These are phyloP conservation scores for Parus major DNA, from an alignment of 2,113 vertebrate species.

Conservation along the genomic window DNA sequence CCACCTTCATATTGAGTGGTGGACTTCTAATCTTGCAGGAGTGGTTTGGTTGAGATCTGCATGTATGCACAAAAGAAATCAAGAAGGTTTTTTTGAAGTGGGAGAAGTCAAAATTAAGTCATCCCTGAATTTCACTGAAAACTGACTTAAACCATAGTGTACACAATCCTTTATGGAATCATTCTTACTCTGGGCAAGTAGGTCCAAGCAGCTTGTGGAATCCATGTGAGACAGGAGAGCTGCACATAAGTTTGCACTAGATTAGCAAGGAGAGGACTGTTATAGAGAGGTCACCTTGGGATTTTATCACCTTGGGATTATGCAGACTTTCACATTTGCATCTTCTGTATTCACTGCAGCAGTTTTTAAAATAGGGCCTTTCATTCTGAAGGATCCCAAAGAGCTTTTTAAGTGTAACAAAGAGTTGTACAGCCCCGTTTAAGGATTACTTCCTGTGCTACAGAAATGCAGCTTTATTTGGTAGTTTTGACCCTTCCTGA, in stretches of 20 bases:
- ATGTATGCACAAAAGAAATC: background rate
- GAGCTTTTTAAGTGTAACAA: background rate
- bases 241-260: background rate
- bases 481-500: background rate
- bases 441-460: background rate
- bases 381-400: conserved; percentile 59
- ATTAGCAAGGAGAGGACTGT: background rate
- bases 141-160: background rate
- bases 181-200: background rate
- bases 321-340: background rate
- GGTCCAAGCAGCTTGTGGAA: background rate
- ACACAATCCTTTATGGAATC: background rate
- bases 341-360: background rate
- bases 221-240: background rate
- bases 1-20: background rate
- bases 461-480: background rate
- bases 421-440: background rate
- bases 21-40: background rate
- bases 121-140: background rate
- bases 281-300: background rate
- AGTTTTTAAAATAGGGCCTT: background rate
- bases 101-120: background rate
- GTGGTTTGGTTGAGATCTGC: background rate
- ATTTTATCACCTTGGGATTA: background rate
- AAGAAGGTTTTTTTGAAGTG: background rate